These are phyloP conservation scores for Gadus chalcogrammus DNA, from an alignment of 2,113 vertebrate genomes.

Conservation along the genomic window DNA sequence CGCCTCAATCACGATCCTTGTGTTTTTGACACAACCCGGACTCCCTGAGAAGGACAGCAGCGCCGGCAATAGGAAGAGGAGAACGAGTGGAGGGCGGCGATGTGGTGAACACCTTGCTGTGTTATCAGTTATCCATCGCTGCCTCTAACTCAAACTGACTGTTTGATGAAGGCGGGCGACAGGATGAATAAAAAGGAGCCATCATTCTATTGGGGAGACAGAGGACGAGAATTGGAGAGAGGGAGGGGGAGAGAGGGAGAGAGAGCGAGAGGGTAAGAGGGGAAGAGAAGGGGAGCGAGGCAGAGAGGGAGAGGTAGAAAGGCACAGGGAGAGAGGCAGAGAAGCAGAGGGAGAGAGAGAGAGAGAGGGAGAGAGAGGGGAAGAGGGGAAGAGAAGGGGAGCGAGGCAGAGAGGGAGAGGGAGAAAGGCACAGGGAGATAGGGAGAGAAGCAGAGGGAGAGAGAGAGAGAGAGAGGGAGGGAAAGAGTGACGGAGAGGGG, in stretches of 20 bases:
- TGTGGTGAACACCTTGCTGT: background rate
- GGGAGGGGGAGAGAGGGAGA: background rate
- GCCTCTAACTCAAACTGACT: slow-evolving; percentile 1
- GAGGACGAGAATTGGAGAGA: background rate
- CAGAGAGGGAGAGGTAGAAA: no score
- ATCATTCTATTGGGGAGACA: background rate
- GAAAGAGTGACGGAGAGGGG: no score
- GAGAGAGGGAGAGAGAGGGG: no score
- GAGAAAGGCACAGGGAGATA: no score
- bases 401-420: no score
- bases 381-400: no score
- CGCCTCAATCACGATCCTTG: no score
- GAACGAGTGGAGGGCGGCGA: background rate
- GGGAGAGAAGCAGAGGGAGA: no score
- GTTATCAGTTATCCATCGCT: slow-evolving; percentile 1
- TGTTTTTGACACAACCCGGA: background rate
- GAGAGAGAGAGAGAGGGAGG: no score
- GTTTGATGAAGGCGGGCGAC: slow-evolving; percentile 1
- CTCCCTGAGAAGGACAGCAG: background rate
- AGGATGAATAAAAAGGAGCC: background rate
- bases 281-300: no score
- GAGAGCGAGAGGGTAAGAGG: background rate
- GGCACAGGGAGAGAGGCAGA: no score
- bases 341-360: no score
- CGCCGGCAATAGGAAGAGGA: background rate